phyloP scores from a whole-genome alignment of 2,888 invertebrate species.

The Hedychridium roseum region DNA sequence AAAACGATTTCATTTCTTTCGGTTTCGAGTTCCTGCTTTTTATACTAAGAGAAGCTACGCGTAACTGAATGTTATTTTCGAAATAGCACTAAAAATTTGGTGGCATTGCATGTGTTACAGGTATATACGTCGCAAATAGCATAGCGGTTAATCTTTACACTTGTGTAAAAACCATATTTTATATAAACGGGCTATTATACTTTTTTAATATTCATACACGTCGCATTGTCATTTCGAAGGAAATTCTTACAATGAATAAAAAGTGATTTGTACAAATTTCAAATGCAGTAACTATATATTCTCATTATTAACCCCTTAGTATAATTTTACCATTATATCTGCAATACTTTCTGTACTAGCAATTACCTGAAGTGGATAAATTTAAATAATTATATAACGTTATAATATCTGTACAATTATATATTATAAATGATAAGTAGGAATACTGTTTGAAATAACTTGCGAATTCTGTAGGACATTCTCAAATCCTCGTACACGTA shows the following conservation, averaged over 20 bases:
- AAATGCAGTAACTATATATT: too few relatives aligned
- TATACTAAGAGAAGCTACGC: constrained; percentile 34
- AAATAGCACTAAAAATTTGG: constrained; percentile 42
- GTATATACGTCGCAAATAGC: constrained; percentile 34
- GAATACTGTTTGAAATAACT: too few relatives aligned
- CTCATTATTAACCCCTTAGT: background rate
- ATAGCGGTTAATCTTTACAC: constrained; percentile 47
- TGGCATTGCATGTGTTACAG: constrained; percentile 47
- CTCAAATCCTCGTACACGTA: too few relatives aligned
- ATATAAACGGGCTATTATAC: constrained; percentile 63
- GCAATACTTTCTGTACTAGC: too few relatives aligned
- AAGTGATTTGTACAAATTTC: constrained; percentile 56
- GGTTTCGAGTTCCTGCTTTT: too few relatives aligned
- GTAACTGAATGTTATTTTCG: constrained; percentile 44
- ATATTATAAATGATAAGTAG: too few relatives aligned
- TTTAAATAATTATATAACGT: too few relatives aligned
- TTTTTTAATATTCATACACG: constrained; percentile 60
- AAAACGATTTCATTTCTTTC: too few relatives aligned
- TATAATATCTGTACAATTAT: too few relatives aligned
- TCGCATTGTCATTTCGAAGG: constrained; percentile 56
- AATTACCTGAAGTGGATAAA: too few relatives aligned
- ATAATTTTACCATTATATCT: too few relatives aligned
- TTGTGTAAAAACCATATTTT: constrained; percentile 62
- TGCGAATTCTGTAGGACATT: too few relatives aligned
- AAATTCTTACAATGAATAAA: constrained; percentile 56